A percentile compares a stretch with the other conserved stretches of the same genome.
Evolutionary conservation across 30 jellyfish, hydroid and myxozoan species (phyloP).

Genomic region (Aurelia aurita complex sp. Pacific): DNA sequence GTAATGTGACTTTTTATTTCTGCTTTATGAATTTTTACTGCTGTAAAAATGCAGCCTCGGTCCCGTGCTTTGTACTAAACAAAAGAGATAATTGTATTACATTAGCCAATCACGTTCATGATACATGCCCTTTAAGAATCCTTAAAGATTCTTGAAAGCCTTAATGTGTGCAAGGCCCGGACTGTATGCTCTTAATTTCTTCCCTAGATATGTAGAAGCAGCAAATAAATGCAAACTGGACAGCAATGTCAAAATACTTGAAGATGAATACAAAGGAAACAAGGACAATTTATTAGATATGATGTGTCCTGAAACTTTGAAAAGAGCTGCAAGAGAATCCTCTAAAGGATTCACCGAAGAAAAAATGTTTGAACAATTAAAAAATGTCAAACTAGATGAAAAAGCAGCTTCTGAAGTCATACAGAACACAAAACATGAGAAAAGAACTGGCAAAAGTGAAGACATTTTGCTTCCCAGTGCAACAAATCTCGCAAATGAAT

Average conservation of each 20-base stretch:
- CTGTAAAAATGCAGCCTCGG: too few relatives aligned
- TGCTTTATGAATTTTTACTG: too few relatives aligned
- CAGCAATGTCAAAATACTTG: conserved; percentile 31
- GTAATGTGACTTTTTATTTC: too few relatives aligned
- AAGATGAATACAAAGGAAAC: conserved; percentile 74
- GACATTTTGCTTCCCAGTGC: conserved; percentile 42
- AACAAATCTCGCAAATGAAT: conserved; percentile 4
- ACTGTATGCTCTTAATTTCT: not conserved
- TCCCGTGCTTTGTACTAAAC: too few relatives aligned
- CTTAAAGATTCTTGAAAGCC: not conserved
- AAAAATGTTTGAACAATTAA: conserved; percentile 19
- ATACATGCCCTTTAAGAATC: too few relatives aligned
- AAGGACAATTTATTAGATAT: conserved; percentile 70
- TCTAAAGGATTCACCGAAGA: conserved; percentile 24
- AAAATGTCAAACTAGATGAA: not conserved
- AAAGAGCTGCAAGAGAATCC: conserved; percentile 38
- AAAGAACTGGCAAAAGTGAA: not conserved
- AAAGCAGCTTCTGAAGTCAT: not conserved
- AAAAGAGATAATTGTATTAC: too few relatives aligned
- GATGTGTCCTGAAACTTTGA: conserved; percentile 79
- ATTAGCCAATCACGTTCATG: not conserved
- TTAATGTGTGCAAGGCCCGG: not conserved
- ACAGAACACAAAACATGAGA: not conserved
- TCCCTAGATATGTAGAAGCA: conserved; percentile 44
- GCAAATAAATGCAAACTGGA: conserved; percentile 7